phyloP scores from a whole-genome alignment of 2,797 vertebrate genomes.

The Pseudochromis fuscus region DNA sequence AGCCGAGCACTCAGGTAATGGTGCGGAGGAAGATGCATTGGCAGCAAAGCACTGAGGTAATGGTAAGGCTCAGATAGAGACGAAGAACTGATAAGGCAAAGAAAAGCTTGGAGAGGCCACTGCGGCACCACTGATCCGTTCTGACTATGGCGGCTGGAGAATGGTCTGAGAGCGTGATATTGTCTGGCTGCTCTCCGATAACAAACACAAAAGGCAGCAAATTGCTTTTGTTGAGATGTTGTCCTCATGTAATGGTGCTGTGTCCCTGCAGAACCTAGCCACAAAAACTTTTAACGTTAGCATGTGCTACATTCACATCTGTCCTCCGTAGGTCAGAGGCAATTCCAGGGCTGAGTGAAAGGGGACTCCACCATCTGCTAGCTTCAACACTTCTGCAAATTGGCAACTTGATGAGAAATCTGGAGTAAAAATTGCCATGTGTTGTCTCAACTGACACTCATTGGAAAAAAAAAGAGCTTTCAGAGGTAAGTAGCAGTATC shows the following conservation, averaged over 20 bases:
- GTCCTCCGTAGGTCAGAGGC: constrained; percentile 44
- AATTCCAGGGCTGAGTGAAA: constrained; percentile 38
- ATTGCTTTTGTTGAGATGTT: constrained; percentile 32
- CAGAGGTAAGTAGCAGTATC: background rate
- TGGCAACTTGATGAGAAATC: constrained; percentile 67
- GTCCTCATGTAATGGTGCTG: background rate
- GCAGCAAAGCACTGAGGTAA: constrained; percentile 61
- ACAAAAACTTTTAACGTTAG: constrained; percentile 8
- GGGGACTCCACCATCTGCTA: constrained; percentile 55
- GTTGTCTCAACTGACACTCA: constrained; percentile 37
- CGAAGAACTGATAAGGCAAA: constrained; percentile 55
- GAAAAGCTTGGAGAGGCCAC: constrained; percentile 43
- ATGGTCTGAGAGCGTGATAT: constrained; percentile 25
- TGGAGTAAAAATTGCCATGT: constrained; percentile 49
- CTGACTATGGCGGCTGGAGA: constrained; percentile 15
- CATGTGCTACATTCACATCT: constrained; percentile 26
- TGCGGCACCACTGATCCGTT: constrained; percentile 40
- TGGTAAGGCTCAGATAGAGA: constrained; percentile 62
- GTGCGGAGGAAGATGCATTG: constrained; percentile 58
- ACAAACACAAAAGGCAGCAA: constrained; percentile 32
- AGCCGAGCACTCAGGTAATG: constrained; percentile 64
- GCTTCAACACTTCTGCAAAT: constrained; percentile 52
- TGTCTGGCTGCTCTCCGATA: constrained; percentile 38
- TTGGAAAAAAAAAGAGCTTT: constrained; percentile 23
- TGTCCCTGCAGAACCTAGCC: background rate